phyloP scores from a whole-genome alignment of 2,113 vertebrate species.

The Australoheros scitulus region DNA sequence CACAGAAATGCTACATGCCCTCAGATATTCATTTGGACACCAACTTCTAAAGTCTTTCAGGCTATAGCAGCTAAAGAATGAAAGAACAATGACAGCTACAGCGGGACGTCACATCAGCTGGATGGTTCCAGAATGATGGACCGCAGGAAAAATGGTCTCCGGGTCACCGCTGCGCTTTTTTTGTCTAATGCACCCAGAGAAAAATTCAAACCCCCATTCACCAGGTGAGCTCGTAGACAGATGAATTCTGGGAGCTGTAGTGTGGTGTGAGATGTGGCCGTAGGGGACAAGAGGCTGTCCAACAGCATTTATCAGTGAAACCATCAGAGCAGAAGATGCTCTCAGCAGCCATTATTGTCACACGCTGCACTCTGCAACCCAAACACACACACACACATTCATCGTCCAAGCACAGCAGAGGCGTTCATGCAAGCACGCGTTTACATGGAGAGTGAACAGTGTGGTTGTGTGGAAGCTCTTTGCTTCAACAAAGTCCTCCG shows the following conservation, averaged over 20 bases:
- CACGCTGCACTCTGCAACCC: slow-evolving; percentile 20
- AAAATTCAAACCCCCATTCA: background rate
- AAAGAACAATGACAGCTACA: background rate
- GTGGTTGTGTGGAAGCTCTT: background rate
- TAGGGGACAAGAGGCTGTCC: slow-evolving; percentile 27
- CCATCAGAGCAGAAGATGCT: slow-evolving; percentile 48
- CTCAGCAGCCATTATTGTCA: slow-evolving; percentile 33
- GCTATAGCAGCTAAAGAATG: background rate
- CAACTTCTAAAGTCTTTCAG: background rate
- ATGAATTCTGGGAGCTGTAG: slow-evolving; percentile 46
- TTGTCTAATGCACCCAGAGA: background rate
- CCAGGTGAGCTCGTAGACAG: background rate
- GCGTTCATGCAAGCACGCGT: background rate
- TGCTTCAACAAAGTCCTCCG: background rate
- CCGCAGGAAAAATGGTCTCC: background rate
- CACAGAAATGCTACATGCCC: background rate
- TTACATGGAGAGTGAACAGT: background rate
- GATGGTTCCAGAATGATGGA: background rate
- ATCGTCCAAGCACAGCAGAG: background rate
- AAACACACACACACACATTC: background rate
- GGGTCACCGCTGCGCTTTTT: background rate
- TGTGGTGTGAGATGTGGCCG: slow-evolving; percentile 30
- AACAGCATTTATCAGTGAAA: slow-evolving; percentile 5
- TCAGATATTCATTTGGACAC: background rate
- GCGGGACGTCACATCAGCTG: background rate